Evolutionary conservation across 2,113 vertebrate genomes (phyloP), one percentile per base, ranked within the genome.

Genomic region (Carassius auratus): DNA sequence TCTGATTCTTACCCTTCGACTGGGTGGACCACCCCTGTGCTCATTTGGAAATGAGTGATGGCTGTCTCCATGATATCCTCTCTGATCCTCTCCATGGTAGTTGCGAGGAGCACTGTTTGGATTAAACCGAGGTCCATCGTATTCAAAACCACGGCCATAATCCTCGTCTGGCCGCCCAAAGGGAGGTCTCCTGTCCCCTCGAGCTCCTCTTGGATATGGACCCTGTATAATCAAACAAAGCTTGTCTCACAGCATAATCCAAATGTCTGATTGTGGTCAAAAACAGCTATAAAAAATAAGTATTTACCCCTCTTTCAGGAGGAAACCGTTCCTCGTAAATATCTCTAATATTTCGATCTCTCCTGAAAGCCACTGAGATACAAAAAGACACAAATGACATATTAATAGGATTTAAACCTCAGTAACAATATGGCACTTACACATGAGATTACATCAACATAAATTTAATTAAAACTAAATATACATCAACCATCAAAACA

Each of bases 251-350:
- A 68, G 61, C 4, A 45, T 12, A 50, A 64, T 4, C 3, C 12
- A 76, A 64, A 19, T 38, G 8, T 64, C 3, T n/a, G 33, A 48
- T 48, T 12, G 45, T 48, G 9, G 10, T 48, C 9, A 48, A 48
- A 48, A 48, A 12, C 2, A 48, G 12, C 5, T 14, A 4, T 0
- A 1, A 17, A 5, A 55, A 55, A 55, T 5, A 48, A 55, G 52
- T 17, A 5, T 2, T 94, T 88, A 94, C 94, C 45, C 52, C 66
- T 83, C 94, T 93, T 73, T 96, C 96, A 42, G 95, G 89, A 89
- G 96, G 89, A 42, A 95, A 94, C 2, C 97, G 95, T 0, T 98
- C 96, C 89, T 97, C 95, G 89, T 97, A 99, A 88, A 95, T 95
- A 12, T 98, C 97, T 55, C 94, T 90, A 85, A 94, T 75, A 86